Percentiles rank a stretch among this genome's conserved stretches.
These are phyloP conservation scores for Cyprinodon brontotheroides DNA, from an alignment of 2,113 vertebrate genomes.

Conservation along the genomic window DNA sequence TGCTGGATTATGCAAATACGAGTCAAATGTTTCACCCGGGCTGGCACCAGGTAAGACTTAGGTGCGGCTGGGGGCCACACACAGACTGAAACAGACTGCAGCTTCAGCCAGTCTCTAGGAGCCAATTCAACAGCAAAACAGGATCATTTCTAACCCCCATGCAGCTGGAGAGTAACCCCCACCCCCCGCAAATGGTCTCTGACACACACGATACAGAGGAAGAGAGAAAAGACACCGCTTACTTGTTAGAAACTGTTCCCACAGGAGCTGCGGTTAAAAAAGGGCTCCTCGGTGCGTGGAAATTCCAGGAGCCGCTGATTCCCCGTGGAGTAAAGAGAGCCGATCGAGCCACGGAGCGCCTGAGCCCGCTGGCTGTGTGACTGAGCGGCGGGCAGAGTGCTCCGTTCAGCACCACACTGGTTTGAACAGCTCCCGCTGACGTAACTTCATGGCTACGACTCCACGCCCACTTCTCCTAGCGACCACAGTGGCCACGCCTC, in stretches of 20 bases:
- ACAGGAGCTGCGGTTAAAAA: conserved; percentile 16
- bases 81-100: neutral
- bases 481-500: conserved; percentile 10
- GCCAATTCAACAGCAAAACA: neutral
- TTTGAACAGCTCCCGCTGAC: conserved; percentile 81
- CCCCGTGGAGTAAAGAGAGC: neutral
- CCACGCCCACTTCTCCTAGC: conserved; percentile 68
- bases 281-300: neutral
- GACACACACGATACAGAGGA: neutral
- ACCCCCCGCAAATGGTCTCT: neutral
- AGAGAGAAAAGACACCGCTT: conserved; percentile 31
- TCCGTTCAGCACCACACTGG: conserved; percentile 79
- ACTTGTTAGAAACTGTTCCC: conserved; percentile 46
- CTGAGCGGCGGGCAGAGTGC: conserved; percentile 39
- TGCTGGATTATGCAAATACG: conserved; percentile 75
- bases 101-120: neutral
- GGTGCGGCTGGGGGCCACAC: conserved; percentile 57
- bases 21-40: conserved; percentile 73
- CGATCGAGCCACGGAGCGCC: conserved; percentile 5
- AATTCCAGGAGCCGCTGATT: conserved; percentile 36
- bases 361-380: conserved; percentile 22
- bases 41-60: conserved; percentile 28
- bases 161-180: neutral
- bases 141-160: neutral
- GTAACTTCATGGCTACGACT: conserved; percentile 64